phyloP scores from a whole-genome alignment of 2,888 invertebrate genomes.

The Apoda limacodes region DNA sequence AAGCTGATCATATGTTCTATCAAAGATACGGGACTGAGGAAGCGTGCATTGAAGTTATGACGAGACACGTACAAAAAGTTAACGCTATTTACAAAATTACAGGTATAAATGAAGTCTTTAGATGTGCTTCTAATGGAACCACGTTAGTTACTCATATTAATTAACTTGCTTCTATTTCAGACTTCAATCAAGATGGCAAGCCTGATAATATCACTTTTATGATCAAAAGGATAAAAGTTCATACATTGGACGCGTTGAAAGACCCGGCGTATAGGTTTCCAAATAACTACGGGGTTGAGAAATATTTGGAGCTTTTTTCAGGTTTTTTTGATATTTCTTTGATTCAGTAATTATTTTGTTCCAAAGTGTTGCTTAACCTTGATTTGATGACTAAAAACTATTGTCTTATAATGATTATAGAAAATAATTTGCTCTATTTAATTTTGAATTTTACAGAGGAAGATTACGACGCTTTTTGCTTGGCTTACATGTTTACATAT shows the following conservation, averaged over 20 bases:
- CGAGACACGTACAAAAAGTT: conserved; percentile 92
- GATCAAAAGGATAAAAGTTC: conserved; percentile 96
- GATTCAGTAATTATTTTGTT: too few species aligned
- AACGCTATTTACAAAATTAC: conserved; percentile 89
- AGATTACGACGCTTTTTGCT: conserved; percentile 97
- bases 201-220: conserved; percentile 95
- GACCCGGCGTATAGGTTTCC: conserved; percentile 91
- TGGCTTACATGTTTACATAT: conserved; percentile 99
- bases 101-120: conserved; percentile 60
- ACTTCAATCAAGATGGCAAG: conserved; percentile 93
- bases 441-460: conserved; percentile 76
- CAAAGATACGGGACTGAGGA: conserved; percentile 94
- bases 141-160: not conserved
- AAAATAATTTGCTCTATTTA: too few species aligned
- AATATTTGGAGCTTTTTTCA: conserved; percentile 97
- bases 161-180: conserved; percentile 52
- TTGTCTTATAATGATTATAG: too few species aligned
- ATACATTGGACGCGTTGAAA: conserved; percentile 85
- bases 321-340: too few species aligned
- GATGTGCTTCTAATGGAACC: conserved; percentile 2
- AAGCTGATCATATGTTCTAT: conserved; percentile 97
- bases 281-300: conserved; percentile 97
- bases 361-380: too few species aligned
- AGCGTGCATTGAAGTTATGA: conserved; percentile 95
- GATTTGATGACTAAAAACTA: too few species aligned